These are phyloP conservation scores for Paraescarpia echinospica DNA, from an alignment of 1,140 invertebrate species.

Conservation along the genomic window DNA sequence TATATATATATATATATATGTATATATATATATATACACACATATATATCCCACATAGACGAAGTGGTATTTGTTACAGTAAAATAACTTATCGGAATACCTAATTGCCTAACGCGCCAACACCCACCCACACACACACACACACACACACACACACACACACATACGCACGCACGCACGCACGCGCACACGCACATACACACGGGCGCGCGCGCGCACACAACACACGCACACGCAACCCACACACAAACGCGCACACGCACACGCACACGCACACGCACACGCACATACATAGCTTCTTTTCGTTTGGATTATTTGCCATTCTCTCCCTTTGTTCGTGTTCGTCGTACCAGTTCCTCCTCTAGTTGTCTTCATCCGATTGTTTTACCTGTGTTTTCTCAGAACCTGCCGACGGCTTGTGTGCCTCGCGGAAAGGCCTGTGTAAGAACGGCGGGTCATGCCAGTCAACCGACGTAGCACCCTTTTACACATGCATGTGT, in stretches of 20 bases:
- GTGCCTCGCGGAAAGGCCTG: neutral
- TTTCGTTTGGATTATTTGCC: neutral
- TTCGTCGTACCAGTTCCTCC: neutral
- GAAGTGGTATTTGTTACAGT: too few species aligned
- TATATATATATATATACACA: too few species aligned
- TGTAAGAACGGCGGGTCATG: neutral
- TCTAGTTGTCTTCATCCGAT: neutral
- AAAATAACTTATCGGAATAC: too few species aligned
- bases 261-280: too few species aligned
- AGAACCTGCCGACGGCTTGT: neutral
- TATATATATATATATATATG: too few species aligned
- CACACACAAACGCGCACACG: too few species aligned
- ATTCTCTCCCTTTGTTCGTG: neutral
- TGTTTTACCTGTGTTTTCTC: neutral
- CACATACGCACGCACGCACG: neutral
- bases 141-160: conserved; percentile 7
- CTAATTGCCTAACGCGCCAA: too few species aligned
- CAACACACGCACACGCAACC: too few species aligned
- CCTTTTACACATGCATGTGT: neutral
- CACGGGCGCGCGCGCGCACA: too few species aligned
- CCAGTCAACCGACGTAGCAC: neutral
- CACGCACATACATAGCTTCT: too few species aligned
- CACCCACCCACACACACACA: too few species aligned
- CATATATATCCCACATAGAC: too few species aligned
- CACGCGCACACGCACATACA: neutral